Base-by-base conservation (phyloP, 2,797 vertebrate genomes). In the Gouania willdenowi region DNA sequence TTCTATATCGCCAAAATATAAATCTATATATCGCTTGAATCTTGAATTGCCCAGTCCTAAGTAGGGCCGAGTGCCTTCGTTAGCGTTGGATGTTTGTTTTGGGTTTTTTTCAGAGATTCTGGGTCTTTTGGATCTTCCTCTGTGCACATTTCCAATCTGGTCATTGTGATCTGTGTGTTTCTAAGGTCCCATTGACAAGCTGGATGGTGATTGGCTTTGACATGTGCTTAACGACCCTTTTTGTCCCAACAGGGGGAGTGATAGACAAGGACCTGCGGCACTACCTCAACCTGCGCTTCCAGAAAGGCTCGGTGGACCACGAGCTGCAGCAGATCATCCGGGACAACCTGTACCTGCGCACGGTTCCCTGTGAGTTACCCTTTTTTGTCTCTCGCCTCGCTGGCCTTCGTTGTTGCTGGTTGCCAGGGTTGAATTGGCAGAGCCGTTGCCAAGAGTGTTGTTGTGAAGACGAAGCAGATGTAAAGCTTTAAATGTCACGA, bases 321-420 rank as follows among this genome's bases (percentile, higher is more conserved):
- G 93, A 98, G 82, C 92, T 99, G 35, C 96, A 99, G 83, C 95
- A 98, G 88, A 96, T 97, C 81, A 99, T 98, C 83, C 91, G 96
- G 77, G 96, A 99, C 88, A 99, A 98, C 78, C 94, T 99, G 81
- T 98, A 99, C 92, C 94, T 99, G 77, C 94, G 96, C 55, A 99
- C 95, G 0, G 88, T 98, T 73, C 95, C 96, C 59, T 99, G 96
- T 99, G 77, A 99, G 96, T 98, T 51, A 2, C 2, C 27, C n/a
- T 0, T 35, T 7, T 9, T 42, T 10, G 5, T 11, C 5, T 4
- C 4, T 2, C 8, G 0, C 9, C 2, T 13, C 3, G 13, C 34
- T 3, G 35, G 25, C 3, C 14, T 11, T 37, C 3, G 0, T 5
- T 12, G 26, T 37, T 3, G 0, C 5, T 12, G 26, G 5, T 28